Evolutionary conservation across 2,888 invertebrate genomes (phyloP), one percentile per base, ranked within the genome.

Genomic region (Sarcophaga subvicina): DNA sequence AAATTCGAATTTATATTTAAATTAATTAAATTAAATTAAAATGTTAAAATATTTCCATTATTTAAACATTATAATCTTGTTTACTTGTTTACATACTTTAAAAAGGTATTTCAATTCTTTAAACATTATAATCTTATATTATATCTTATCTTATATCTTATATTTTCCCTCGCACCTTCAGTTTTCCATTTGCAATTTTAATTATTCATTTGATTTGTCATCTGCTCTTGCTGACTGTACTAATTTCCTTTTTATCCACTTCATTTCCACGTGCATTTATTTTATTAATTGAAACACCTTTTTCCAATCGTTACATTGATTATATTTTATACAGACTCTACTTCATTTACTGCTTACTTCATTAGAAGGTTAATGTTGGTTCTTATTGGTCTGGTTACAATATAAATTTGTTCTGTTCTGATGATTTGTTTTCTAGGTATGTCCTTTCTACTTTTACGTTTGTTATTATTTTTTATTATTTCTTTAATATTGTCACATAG

Each of bases 281-380:
- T 4, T 77, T 20, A 67, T 73, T 82, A 71, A 82, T 64, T 71
- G 64, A 66, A 76, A 66, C 47, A 70, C 14, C n/a, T 37, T 71
- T 54, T 75, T 67, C 70, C 20, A 63, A 75, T 73, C 17, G 10
- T 59, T 37, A 4, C 17, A n/a, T 17, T 22, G 60, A 73, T 67
- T 54, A 66, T 72, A 25, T 66, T 12, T 49, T 49, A 59, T 66
- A 20, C 27, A 72, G 63, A 67, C 67, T 66, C 70, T 62, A 60
- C 59, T 12, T 12, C 14, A 49, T 49, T 49, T 49, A 49, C 49
- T 49, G 14, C 14, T 75, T 71, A 75, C 75, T 70, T 72, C 62
- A 73, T 73, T 66, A 60, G 66, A 66, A 82, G 71, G 76, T 77
- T 77, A 62, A 62, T 62, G 8, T n/a, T 62, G 62, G 4, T 62